Conservation (phyloP, 2,113 vertebrate genomes). For the Xenus cinereus region DNA sequence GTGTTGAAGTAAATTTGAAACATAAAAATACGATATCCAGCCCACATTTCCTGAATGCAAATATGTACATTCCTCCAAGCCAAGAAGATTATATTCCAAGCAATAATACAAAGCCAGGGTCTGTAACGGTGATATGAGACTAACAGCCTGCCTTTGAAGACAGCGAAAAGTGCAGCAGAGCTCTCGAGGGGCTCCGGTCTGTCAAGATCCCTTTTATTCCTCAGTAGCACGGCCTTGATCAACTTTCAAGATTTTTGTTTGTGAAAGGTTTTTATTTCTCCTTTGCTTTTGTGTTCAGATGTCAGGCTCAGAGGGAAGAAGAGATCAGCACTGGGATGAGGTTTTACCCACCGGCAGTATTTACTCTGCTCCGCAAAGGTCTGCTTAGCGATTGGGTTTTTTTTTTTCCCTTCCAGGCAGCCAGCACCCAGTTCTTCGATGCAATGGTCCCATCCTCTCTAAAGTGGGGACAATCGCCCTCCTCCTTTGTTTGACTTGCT, state of each 20-base stretch:
- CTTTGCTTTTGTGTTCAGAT: slow-evolving; percentile 51
- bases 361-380: not conserved
- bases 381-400: not conserved
- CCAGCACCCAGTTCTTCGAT: not conserved
- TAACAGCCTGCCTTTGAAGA: slow-evolving; percentile 61
- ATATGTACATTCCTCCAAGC: slow-evolving; percentile 58
- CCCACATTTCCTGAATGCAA: slow-evolving; percentile 64
- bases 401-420: not conserved
- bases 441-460: not conserved
- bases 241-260: slow-evolving; percentile 66
- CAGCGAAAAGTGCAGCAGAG: slow-evolving; percentile 56
- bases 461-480: not conserved
- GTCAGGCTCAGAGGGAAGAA: slow-evolving; percentile 41
- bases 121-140: slow-evolving; percentile 60
- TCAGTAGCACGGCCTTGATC: slow-evolving; percentile 47
- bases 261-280: slow-evolving; percentile 61
- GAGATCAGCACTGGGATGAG: slow-evolving; percentile 10
- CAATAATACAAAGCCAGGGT: slow-evolving; percentile 49
- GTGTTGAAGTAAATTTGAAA: slow-evolving; percentile 35
- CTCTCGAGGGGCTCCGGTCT: slow-evolving; percentile 50
- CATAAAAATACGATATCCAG: slow-evolving; percentile 51
- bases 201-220: slow-evolving; percentile 66
- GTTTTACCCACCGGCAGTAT: slow-evolving; percentile 24
- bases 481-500: not conserved
- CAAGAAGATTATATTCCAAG: slow-evolving; percentile 64